phyloP scores from a whole-genome alignment of 2,113 vertebrate species.

The Genyomyrus donnyi region DNA sequence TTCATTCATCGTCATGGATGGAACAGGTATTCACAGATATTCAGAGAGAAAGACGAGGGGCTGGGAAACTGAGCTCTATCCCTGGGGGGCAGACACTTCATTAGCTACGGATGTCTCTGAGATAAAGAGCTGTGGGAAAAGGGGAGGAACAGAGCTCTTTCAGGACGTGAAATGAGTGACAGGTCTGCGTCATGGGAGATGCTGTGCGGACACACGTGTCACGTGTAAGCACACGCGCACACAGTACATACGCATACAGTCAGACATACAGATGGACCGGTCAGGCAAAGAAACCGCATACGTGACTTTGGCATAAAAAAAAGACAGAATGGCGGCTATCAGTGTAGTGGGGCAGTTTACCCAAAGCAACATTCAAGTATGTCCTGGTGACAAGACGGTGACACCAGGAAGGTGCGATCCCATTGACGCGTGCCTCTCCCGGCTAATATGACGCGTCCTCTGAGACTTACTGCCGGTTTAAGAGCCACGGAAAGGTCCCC shows the following conservation, averaged over 20 bases:
- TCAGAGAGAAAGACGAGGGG: neutral
- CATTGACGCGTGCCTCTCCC: neutral
- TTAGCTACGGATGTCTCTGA: neutral
- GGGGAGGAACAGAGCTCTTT: neutral
- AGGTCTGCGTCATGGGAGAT: neutral
- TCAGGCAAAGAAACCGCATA: neutral
- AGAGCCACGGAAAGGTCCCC: neutral
- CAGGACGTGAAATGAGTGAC: neutral
- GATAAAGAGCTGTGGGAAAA: neutral
- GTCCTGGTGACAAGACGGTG: neutral
- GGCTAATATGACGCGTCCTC: neutral
- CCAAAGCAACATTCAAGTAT: neutral
- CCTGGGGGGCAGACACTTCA: neutral
- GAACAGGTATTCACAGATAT: neutral
- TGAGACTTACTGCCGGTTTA: neutral
- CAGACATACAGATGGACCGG: neutral
- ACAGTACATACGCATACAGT: neutral
- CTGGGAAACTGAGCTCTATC: too few species aligned
- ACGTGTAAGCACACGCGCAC: neutral
- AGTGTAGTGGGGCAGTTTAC: conserved; percentile 8
- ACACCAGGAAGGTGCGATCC: neutral
- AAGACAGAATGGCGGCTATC: neutral
- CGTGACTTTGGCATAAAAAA: neutral
- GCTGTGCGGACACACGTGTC: neutral
- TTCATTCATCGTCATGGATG: neutral